Conservation (phyloP, 2,797 vertebrate genomes). For the Lates japonicus region DNA sequence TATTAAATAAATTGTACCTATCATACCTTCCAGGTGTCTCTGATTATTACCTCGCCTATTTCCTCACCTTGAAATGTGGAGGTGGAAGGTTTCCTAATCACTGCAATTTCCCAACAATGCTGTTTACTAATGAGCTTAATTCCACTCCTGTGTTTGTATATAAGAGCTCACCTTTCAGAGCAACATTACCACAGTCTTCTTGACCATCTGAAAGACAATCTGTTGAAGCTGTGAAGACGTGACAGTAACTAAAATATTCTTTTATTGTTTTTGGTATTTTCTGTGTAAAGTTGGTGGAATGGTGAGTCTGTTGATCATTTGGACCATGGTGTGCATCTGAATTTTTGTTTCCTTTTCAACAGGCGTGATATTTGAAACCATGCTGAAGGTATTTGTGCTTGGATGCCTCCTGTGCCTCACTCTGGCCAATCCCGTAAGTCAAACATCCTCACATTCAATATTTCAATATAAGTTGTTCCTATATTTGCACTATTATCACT, state of each 20-base stretch:
- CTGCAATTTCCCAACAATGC: neutral
- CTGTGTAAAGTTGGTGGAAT: neutral
- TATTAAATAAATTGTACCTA: too few relatives aligned
- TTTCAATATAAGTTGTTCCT: too few relatives aligned
- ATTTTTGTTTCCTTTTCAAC: neutral
- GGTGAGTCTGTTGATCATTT: neutral
- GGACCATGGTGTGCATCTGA: too few relatives aligned
- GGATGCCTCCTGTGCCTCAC: constrained; percentile 48
- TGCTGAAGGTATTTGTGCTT: constrained; percentile 48
- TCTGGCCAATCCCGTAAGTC: constrained; percentile 45
- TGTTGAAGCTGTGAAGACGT: neutral
- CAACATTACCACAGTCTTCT: neutral
- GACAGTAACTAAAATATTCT: neutral
- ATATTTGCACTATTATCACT: too few relatives aligned
- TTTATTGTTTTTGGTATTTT: neutral
- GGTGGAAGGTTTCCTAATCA: neutral
- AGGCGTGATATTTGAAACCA: constrained; percentile 29
- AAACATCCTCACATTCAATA: too few relatives aligned
- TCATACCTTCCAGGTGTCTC: too few relatives aligned
- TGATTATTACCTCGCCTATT: too few relatives aligned
- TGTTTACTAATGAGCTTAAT: neutral
- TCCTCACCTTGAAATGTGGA: neutral
- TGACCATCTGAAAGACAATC: neutral
- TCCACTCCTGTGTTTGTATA: constrained; percentile 1
- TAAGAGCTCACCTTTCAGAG: neutral